Conservation (phyloP, 2,113 vertebrate species). For the Cavia aperea region DNA sequence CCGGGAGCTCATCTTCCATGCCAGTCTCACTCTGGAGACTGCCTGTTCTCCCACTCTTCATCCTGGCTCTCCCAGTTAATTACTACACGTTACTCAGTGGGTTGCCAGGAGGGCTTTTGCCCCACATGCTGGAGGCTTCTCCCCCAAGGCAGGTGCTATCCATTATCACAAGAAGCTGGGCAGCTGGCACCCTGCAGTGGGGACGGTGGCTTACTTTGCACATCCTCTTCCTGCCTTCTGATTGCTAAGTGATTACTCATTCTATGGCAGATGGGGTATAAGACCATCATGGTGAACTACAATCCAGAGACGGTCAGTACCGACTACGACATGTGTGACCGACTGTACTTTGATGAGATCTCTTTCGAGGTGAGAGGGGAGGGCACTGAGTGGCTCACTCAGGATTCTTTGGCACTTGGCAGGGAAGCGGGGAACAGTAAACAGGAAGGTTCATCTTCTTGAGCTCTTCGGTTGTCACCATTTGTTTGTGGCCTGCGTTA, state of each 20-base stretch:
- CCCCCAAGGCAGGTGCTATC: not conserved
- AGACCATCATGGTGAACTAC: constrained; percentile 99
- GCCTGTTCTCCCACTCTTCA: not conserved
- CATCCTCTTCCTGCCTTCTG: not conserved
- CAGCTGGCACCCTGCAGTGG: not conserved
- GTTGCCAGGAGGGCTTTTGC: not conserved
- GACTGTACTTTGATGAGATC: constrained; percentile 97
- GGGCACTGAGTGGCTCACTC: not conserved
- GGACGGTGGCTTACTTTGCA: not conserved
- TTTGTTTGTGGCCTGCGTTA: rapidly evolving
- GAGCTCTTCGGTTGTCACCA: not conserved
- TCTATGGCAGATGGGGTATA: constrained; percentile 89
- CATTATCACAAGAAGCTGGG: not conserved
- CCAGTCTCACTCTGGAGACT: not conserved
- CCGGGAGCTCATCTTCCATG: not conserved
- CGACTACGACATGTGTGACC: constrained; percentile 97
- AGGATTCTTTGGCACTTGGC: not conserved
- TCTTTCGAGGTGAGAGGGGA: constrained; percentile 89
- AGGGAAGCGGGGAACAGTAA: rapidly evolving
- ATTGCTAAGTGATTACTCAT: not conserved
- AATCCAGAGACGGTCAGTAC: constrained; percentile 98
- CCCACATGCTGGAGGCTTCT: not conserved
- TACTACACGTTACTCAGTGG: not conserved
- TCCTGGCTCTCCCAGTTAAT: not conserved
- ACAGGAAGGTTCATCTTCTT: not conserved